Conservation (phyloP, 2,113 vertebrate species). For the Okapia johnstoni region DNA sequence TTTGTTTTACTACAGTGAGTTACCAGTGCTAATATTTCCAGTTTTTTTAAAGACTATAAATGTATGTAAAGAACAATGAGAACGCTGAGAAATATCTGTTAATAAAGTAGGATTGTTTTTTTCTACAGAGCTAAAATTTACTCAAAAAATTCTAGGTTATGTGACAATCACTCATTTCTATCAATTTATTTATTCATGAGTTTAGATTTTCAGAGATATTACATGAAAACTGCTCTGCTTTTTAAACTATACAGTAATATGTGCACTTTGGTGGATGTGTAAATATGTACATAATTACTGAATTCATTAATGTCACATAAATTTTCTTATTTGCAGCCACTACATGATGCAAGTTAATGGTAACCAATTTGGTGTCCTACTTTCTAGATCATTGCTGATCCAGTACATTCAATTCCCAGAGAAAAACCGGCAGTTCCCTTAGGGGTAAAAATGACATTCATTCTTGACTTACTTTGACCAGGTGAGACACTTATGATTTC, state of each 20-base stretch:
- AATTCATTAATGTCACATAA: not conserved
- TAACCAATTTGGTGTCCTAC: not conserved
- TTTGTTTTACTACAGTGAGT: not conserved
- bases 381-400: not conserved
- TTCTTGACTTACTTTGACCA: not conserved
- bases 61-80: not conserved
- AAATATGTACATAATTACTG: not conserved
- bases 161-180: not conserved
- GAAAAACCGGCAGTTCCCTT: not conserved
- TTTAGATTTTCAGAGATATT: not conserved
- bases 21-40: not conserved
- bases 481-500: not conserved
- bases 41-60: not conserved
- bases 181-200: not conserved
- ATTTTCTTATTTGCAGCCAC: not conserved
- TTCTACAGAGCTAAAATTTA: not conserved
- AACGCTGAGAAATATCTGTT: not conserved
- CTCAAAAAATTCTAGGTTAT: not conserved
- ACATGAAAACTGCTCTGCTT: not conserved
- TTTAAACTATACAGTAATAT: not conserved
- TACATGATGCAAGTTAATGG: not conserved
- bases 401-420: not conserved
- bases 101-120: not conserved
- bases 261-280: not conserved
- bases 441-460: constrained; percentile 1